Evolutionary conservation across 1,140 invertebrate genomes (phyloP).

Genomic region (Teleopsis dalmanni): DNA sequence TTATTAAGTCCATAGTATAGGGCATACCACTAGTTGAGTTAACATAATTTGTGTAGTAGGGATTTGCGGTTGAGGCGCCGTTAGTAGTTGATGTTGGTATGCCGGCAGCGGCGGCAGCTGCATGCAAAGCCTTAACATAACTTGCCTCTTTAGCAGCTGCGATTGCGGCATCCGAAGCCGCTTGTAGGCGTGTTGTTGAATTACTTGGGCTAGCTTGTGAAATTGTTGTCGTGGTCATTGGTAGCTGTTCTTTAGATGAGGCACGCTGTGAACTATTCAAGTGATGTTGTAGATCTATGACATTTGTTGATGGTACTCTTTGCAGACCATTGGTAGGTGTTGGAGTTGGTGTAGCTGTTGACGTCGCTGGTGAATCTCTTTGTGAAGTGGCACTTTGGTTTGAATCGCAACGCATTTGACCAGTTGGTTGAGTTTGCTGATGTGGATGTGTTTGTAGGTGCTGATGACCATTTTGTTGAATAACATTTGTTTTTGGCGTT

Average conservation of each 20-base stretch:
- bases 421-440: conserved; percentile 3
- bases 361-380: conserved; percentile 30
- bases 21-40: conserved; percentile 51
- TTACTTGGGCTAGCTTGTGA: conserved; percentile 5
- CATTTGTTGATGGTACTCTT: conserved; percentile 1
- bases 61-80: conserved; percentile 35
- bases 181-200: conserved; percentile 30
- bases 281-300: conserved; percentile 12
- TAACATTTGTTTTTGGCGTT: conserved; percentile 24
- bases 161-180: conserved; percentile 20
- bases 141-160: conserved; percentile 37
- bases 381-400: conserved; percentile 44
- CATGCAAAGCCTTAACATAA: conserved; percentile 45
- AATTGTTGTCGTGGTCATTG: conserved; percentile 1
- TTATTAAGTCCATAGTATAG: conserved; percentile 62
- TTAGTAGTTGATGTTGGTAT: conserved; percentile 50
- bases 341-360: conserved; percentile 3
- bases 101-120: conserved; percentile 48
- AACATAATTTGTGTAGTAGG: conserved; percentile 48
- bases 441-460: conserved; percentile 6
- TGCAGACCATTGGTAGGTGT: conserved; percentile 3
- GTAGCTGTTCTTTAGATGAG: conserved; percentile 37
- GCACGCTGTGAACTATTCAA: conserved; percentile 28
- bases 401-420: conserved; percentile 37
- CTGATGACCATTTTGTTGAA: conserved; percentile 24